Percentiles rank a stretch among this genome's conserved stretches.
phyloP scores from a whole-genome alignment of 2,797 vertebrate genomes.

The Eremophila alpestris region DNA sequence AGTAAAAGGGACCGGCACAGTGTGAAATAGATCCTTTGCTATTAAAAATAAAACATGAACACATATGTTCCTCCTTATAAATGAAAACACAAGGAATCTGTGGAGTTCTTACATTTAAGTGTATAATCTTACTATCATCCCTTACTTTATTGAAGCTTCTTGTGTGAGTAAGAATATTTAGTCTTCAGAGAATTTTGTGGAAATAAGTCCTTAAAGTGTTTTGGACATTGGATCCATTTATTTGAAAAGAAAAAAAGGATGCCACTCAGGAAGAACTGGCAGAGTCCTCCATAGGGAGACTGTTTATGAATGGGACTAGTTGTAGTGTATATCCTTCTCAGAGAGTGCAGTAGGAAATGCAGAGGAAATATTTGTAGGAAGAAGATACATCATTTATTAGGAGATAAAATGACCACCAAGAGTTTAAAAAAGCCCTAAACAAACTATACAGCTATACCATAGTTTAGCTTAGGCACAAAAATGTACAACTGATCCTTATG shows the following conservation, averaged over 20 bases:
- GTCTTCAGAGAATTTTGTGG: neutral
- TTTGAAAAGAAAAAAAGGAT: neutral
- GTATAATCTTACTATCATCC: neutral
- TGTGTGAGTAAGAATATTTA: neutral
- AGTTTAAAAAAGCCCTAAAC: accelerated
- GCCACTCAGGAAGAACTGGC: neutral
- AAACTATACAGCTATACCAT: accelerated
- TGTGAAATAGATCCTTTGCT: neutral
- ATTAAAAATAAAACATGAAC: neutral
- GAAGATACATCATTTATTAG: neutral
- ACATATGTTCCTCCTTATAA: neutral
- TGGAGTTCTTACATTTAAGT: neutral
- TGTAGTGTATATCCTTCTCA: neutral
- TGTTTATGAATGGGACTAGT: neutral
- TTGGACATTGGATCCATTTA: neutral
- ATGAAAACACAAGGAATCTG: neutral
- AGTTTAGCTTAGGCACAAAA: neutral
- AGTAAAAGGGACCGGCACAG: neutral
- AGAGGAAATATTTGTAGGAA: neutral
- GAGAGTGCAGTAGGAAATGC: neutral
- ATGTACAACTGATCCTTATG: accelerated
- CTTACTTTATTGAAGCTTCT: neutral
- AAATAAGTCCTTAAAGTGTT: neutral
- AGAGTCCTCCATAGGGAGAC: neutral
- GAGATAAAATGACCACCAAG: neutral